Evolutionary conservation across 2,113 vertebrate genomes (phyloP), one percentile per base, ranked within the genome.

Genomic region (Stigmatopora nigra): DNA sequence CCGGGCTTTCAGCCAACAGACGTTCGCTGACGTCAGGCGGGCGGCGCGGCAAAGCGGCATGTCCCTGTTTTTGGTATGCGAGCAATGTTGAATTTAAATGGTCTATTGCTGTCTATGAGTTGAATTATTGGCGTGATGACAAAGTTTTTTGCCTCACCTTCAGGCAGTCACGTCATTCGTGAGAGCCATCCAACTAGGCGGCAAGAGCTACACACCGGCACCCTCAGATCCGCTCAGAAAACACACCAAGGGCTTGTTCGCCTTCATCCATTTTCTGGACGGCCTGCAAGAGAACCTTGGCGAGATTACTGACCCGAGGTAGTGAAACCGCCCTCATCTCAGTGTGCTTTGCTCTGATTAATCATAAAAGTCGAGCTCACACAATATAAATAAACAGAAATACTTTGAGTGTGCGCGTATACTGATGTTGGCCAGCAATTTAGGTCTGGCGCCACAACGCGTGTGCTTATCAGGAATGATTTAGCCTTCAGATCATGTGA

Each of bases 201-300:
- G 95, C 15, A 95, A 92, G 84, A 91, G 91, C 35, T 98, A 92
- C 65, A 91, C 93, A 17, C 94, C 95, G 12, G 80, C 90, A 0
- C 86, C 90, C 20, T 90, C 90, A 17, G 90, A 95, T 84, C 94
- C 94, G 51, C 86, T 98, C 71, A 92, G 90, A 88, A 86, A 75
- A 38, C 92, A 98, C 48, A 17, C 93, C 12, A 97, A 98, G 78
- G 96, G 93, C 19, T 86, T 99, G 70, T 92, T 89, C 9, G 84
- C 84, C 65, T 93, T 94, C 22, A 88, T 98, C 79, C 85, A 91
- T 80, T 96, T 97, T 79, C 79, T 92, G 22, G 95, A 98, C 86
- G 92, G 90, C 76, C 84, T 98, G 75, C 90, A 94, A 66, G 95
- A 98, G 82, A 90, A 96, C 59, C 71, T 99, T 66, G 95, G 97